These are phyloP conservation scores for Pristionchus entomophagus DNA, from an alignment of 2,888 invertebrate species.

Conservation along the genomic window DNA sequence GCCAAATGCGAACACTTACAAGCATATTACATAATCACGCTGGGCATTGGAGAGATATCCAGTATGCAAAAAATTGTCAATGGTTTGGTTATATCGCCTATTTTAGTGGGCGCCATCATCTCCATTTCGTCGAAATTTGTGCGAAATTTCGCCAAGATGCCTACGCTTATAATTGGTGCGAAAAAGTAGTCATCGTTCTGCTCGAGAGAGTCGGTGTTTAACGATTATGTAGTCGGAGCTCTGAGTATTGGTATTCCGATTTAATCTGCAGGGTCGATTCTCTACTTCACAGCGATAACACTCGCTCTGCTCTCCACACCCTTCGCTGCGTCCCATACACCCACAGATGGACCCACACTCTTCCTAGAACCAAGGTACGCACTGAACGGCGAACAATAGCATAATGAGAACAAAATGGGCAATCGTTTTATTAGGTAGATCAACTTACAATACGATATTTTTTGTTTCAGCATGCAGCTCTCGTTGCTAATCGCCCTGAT, in stretches of 20 bases:
- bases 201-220: no score
- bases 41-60: not conserved
- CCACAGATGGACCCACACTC: not conserved
- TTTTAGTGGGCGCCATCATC: constrained; percentile 10
- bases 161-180: not conserved
- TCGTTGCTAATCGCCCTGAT: not conserved
- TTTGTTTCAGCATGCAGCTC: not conserved
- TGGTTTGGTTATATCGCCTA: not conserved
- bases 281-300: not conserved
- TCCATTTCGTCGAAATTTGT: not conserved
- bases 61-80: not conserved
- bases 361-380: not conserved
- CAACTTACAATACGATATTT: no score
- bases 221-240: no score
- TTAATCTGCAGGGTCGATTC: not conserved
- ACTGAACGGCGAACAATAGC: no score
- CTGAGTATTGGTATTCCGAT: not conserved
- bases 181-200: no score
- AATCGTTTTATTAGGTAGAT: no score
- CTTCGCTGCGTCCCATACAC: not conserved
- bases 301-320: not conserved
- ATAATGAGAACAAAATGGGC: not conserved
- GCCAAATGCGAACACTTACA: not conserved
- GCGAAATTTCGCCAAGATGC: not conserved
- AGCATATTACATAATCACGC: not conserved